Evolutionary conservation across 2,888 invertebrate species (phyloP), one percentile per base, ranked within the genome.

Genomic region (Endotricha flammealis): DNA sequence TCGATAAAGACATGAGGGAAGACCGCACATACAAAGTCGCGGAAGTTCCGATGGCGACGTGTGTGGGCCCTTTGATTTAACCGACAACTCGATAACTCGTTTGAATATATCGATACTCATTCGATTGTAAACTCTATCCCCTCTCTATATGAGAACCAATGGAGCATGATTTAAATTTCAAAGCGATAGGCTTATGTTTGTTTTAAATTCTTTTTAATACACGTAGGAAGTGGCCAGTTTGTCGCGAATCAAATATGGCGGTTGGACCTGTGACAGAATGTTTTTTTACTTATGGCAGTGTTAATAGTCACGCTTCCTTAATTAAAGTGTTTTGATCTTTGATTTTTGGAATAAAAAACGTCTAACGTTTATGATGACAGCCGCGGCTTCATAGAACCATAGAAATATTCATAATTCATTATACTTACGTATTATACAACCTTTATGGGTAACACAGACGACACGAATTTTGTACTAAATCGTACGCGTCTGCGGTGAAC

Each of bases 31-130:
- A 56, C 53, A 61, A 61, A 56, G 60, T 53, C 48, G 49, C 62
- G 75, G 74, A 75, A 70, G 70, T 62, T 48, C 30, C 71, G 43
- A 50, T 59, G 71, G 32, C 71, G 42, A 48, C 60, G 72, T 68
- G 76, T 71, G 76, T 74, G 75, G 71, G 56, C 71, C 63, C 59
- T 64, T 64, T 64, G 60, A 69, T 64, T 57, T 51, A 44, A 41
- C 50, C 53, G 48, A 34, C 33, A 36, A 46, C 37, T 34, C 32
- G 28, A 36, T 37, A 33, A 25, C 17, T 39, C 20, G 28, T 35
- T 35, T 29, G 22, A 29, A 29, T 35, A 27, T 8, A 35, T 35
- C 35, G 35, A 35, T 35, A 29, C 29, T 11, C 8, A 29, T 29
- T 31, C 36, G 36, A 38, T 34, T 36, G 9, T 23, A 32, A 39